Conservation (phyloP, 2,888 invertebrate species). For the Latheticus oryzae region DNA sequence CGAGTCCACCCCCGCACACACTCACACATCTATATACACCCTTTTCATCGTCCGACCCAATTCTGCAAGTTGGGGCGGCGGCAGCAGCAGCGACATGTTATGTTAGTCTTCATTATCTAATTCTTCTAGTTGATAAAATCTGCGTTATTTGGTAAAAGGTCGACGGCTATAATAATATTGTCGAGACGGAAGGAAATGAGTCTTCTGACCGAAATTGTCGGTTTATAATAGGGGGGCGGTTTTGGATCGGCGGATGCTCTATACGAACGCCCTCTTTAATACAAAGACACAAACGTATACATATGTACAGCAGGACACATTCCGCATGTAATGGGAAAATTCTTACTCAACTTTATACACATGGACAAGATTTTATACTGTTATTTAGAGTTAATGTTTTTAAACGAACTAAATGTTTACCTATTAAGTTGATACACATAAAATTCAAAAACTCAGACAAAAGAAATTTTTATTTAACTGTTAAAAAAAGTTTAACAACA, state of each 20-base stretch:
- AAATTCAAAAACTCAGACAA: no score
- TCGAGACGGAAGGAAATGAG: conserved; percentile 38
- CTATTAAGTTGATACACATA: no score
- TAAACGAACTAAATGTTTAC: no score
- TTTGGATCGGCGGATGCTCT: conserved; percentile 40
- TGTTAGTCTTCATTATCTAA: conserved; percentile 35
- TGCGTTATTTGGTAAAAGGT: conserved; percentile 47
- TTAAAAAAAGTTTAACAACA: no score
- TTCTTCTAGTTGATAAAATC: conserved; percentile 51
- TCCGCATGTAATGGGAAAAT: conserved; percentile 51
- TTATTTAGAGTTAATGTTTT: no score
- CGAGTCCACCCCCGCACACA: conserved; percentile 33
- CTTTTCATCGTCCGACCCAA: conserved; percentile 20
- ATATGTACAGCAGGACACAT: conserved; percentile 48
- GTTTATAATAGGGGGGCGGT: conserved; percentile 32
- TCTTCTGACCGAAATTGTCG: conserved; percentile 38
- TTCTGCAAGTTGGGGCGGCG: conserved; percentile 4
- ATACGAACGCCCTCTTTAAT: conserved; percentile 47
- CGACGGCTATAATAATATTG: conserved; percentile 34
- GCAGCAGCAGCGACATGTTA: conserved; percentile 25
- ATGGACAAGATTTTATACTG: conserved; percentile 26
- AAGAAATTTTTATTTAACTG: no score
- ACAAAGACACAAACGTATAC: conserved; percentile 34
- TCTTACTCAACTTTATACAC: conserved; percentile 44
- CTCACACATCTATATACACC: conserved; percentile 14